Base-by-base conservation (phyloP, 2,113 vertebrate genomes). In the Laticauda laticaudata region DNA sequence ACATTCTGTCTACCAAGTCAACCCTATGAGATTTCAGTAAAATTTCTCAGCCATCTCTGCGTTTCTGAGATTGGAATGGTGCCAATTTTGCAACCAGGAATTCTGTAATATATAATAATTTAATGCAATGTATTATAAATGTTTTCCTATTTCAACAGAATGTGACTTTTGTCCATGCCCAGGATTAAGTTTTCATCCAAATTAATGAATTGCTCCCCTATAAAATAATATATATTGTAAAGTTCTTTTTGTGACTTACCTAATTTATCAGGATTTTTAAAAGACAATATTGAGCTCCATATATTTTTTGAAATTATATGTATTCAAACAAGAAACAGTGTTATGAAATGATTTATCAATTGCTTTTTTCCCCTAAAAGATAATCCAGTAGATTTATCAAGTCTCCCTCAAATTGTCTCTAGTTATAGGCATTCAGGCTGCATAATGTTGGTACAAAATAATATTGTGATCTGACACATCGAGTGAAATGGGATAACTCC, bases 291-390 rank as follows among this genome's bases (percentile, higher is more conserved):
- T 59, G 57, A 86, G 69, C 85, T 59, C 29, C 34, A 43, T 81
- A 81, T 75, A 45, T 61, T 9, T 93, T 95, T 94, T 89, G 45
- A 69, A 59, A 93, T 86, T 85, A 56, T 48, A 51, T 45, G 93
- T 55, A 7, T 93, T 94, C 92, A 93, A 57, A 93, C 85, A 86
- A 45, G 39, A 88, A 59, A 86, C 92, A 91, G 18, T 8, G 64
- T 34, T 90, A 93, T 90, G 92, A 57, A 87, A 91, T 90, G 94
- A 94, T 91, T 91, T 90, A 86, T 88, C 53, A 43, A 92, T 88
- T 86, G 51, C 51, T 61, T 90, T 34, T 21, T 57, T 87, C 1
- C 9, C 85, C 94, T 87, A 69, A 64, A 51, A 93, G 91, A 90
- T 51, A 81, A 43, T 43, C 75, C 75, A 43, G 34, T 81, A 81